Evolutionary conservation across 2,113 vertebrate genomes (phyloP).

Genomic region (Ondatra zibethicus): DNA sequence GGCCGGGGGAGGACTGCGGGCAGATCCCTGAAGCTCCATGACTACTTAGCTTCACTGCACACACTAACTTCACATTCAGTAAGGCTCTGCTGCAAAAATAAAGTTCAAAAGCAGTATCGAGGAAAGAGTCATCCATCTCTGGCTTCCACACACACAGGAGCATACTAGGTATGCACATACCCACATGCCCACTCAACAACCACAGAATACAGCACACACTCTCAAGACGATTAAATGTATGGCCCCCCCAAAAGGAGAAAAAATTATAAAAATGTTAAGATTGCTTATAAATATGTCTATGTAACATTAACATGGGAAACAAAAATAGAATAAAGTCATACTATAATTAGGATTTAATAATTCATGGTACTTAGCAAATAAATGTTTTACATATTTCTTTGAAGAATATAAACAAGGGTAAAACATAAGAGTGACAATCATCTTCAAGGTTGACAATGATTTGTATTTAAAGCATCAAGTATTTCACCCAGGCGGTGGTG

Average conservation of each 20-base stretch:
- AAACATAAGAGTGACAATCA: constrained; percentile 12
- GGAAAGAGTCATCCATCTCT: neutral
- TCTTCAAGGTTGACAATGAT: constrained; percentile 38
- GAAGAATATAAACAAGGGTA: constrained; percentile 52
- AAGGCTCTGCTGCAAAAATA: neutral
- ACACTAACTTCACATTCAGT: neutral
- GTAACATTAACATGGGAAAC: constrained; percentile 3
- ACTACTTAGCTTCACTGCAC: neutral
- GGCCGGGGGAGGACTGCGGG: neutral
- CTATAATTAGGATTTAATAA: constrained; percentile 60
- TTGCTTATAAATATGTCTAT: neutral
- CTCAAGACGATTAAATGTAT: neutral
- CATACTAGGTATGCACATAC: neutral
- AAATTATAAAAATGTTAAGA: neutral
- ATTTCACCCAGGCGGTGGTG: neutral
- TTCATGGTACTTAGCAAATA: constrained; percentile 22
- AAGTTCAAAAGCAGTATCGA: neutral
- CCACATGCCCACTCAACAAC: neutral
- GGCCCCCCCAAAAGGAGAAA: neutral
- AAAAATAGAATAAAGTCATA: constrained; percentile 23
- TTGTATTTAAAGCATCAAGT: constrained; percentile 25
- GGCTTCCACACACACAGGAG: neutral
- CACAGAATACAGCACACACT: neutral
- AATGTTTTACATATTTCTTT: constrained; percentile 36
- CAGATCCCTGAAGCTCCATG: neutral